Evolutionary conservation across 2,888 invertebrate genomes (phyloP), one percentile per base, ranked within the genome.

Genomic region (Agrotis segetum): DNA sequence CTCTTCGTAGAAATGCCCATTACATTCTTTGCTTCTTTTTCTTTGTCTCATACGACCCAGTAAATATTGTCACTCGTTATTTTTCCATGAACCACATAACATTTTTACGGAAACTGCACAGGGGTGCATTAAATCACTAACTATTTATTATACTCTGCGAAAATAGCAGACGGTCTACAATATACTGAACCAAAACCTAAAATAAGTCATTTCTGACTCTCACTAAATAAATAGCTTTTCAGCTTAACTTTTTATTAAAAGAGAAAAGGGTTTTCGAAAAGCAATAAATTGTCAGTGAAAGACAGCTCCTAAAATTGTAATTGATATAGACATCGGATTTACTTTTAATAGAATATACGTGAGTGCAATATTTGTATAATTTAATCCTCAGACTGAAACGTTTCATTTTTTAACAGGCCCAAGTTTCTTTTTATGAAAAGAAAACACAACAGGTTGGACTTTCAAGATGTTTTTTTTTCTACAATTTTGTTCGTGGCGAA

Each of bases 191-290:
- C n/a, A 4, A 60, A 40, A 14, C 13, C 47, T n/a, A 21, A 46
- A 7, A 34, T 1, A 46, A 19, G 21, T 46, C 3, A 13, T n/a
- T 58, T n/a, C 1, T 14, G 29, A 44, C 19, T 13, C 13, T 21
- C 3, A 24, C 13, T 55, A 24, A 3, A 24, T 16, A 34, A 21
- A 46, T 29, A 24, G n/a, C 1, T 67, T 67, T 67, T 17, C 1
- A 11, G 11, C 40, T 11, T 11, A 40, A 11, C 1, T n/a, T 68
- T 34, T n/a, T 5, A 1, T 14, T 34, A 14, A 11, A 47, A 52
- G 24, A 24, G 19, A 72, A 62, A 73, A 63, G 21, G 21, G 13
- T 19, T 47, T 46, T 14, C 1, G 13, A 44, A 67, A 50, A 13
- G 47, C 13, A 17, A 52, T 40, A 40, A 63, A 52, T 21, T 47